These are phyloP conservation scores for Chlorocebus sabaeus DNA, from an alignment of 2,113 vertebrate genomes.

Conservation along the genomic window DNA sequence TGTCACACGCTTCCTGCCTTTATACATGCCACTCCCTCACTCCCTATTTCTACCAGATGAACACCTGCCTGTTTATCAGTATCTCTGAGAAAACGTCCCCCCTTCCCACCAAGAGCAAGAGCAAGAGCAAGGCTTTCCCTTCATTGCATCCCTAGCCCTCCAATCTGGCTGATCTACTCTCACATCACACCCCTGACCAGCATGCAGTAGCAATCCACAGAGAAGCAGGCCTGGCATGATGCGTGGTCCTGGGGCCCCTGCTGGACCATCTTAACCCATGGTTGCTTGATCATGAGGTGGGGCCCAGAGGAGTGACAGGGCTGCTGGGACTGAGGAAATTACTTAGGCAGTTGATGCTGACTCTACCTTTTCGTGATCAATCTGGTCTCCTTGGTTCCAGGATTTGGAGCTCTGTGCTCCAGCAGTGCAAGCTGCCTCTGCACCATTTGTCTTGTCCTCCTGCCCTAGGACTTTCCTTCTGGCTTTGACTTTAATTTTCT, in stretches of 20 bases:
- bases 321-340: fast-evolving
- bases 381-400: background rate
- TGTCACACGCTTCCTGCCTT: background rate
- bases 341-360: background rate
- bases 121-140: background rate
- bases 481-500: background rate
- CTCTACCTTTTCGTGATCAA: background rate
- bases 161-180: background rate
- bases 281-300: background rate
- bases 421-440: too few species aligned
- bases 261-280: background rate
- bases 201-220: background rate
- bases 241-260: background rate
- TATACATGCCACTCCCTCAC: background rate
- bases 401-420: background rate
- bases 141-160: background rate
- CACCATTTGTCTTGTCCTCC: background rate
- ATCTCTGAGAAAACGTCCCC: background rate
- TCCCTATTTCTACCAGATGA: background rate
- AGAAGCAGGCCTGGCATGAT: background rate
- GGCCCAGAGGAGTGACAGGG: background rate
- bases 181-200: background rate
- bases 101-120: too few species aligned
- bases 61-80: background rate
- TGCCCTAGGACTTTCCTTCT: background rate